Base-by-base conservation (phyloP, 1,140 invertebrate genomes). In the Araneus ventricosus region DNA sequence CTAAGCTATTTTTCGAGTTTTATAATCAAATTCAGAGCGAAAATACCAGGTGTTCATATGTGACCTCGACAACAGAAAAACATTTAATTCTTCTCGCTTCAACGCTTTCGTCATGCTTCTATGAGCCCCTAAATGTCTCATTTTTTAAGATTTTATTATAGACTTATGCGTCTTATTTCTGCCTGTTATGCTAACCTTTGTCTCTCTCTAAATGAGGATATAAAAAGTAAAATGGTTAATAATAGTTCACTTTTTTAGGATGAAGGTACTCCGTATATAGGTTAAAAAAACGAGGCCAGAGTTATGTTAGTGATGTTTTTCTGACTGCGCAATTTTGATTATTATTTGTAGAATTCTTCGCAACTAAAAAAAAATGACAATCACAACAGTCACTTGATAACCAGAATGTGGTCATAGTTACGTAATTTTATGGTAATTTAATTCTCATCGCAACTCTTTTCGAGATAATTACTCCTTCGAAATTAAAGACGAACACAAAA, bases 1-100 rank as follows among this genome's bases (percentile, higher is more conserved):
- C 39, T 70, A 88, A 67, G 24, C 22, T 17, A 14, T 59, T 88
- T 70, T 88, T 24, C 22, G n/a, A 34, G 41, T 88, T 67, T 41
- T 88, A 17, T 41, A 59, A 88, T 39, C 8, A 59, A 59, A 39
- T 63, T 88, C 8, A 24, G 7, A 70, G 39, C 24, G n/a, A 67
- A 67, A n/a, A 30, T 59, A 20, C 30, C 30, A 30, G 37, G 45
- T 45, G 39, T 52, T 45, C 41, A 37, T 61, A 37, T 30, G 20
- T 34, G 27, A 57, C 57, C 52, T 87, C 70, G 30, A 75, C 24
- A 75, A 34, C 30, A 75, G 20, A 75, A 75, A 75, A 75, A 37
- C 6, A 30, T 22, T 75, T 34, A 75, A 37, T 75, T 34, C 30
- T 75, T 75, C 17, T 75, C 30, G 17, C 70, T 75, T 22, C 70